Evolutionary conservation across 2,797 vertebrate species (phyloP).

Genomic region (Chiloscyllium punctatum): DNA sequence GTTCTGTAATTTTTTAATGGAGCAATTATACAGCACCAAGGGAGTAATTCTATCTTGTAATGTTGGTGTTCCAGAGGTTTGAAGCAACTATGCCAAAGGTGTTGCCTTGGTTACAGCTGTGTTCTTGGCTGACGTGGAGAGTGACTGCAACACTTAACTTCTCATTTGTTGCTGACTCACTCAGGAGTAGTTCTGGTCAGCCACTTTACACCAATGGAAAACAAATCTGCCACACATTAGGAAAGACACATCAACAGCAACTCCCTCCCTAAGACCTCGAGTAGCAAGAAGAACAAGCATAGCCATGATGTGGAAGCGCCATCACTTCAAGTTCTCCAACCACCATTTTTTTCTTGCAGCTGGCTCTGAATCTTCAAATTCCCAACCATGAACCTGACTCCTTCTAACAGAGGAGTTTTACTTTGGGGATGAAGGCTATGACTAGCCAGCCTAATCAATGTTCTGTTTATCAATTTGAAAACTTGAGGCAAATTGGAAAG

Average conservation of each 20-base stretch:
- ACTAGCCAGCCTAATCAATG: background rate
- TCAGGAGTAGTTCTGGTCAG: background rate
- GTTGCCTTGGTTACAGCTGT: background rate
- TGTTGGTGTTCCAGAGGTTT: background rate
- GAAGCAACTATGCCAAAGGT: background rate
- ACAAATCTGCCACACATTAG: background rate
- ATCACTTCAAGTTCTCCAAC: background rate
- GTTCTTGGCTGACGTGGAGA: background rate
- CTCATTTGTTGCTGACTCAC: slow-evolving; percentile 19
- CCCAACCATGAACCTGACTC: background rate
- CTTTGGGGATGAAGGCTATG: background rate
- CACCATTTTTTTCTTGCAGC: background rate
- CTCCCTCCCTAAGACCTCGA: background rate
- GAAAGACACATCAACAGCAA: background rate
- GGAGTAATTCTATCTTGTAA: background rate
- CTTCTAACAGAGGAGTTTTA: background rate
- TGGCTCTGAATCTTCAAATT: background rate
- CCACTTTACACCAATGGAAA: background rate
- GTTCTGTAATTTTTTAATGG: background rate
- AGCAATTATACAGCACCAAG: background rate
- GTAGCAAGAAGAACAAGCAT: background rate
- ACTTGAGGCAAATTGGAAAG: background rate
- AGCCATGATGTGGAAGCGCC: background rate
- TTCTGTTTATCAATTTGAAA: background rate
- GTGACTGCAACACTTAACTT: background rate